Percentiles rank a stretch among this genome's conserved stretches.
phyloP scores from a whole-genome alignment of 2,113 vertebrate species.

The Muntiacus muntjak region DNA sequence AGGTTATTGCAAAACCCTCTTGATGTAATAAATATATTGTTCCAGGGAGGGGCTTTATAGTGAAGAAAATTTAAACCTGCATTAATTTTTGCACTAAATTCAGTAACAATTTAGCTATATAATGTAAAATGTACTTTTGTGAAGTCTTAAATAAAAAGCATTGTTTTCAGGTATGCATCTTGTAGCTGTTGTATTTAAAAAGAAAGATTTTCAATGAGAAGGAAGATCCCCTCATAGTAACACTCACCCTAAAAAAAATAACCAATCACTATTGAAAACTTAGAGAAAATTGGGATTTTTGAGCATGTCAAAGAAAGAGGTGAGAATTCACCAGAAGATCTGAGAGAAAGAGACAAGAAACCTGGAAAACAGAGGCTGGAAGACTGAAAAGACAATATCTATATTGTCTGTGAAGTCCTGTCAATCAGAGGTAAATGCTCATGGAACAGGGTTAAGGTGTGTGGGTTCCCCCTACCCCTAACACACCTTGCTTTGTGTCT shows the following conservation, averaged over 20 bases:
- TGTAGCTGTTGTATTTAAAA: neutral
- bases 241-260: neutral
- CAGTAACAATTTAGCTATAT: neutral
- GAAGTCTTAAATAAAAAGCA: neutral
- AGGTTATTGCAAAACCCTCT: neutral
- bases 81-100: neutral
- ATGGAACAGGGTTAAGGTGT: neutral
- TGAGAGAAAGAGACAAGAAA: neutral
- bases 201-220: neutral
- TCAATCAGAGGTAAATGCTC: neutral
- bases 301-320: neutral
- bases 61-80: neutral
- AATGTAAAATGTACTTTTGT: neutral
- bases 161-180: neutral
- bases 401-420: neutral
- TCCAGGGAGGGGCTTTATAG: neutral
- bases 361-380: neutral
- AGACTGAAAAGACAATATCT: neutral
- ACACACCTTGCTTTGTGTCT: neutral
- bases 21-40: neutral
- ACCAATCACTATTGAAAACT: neutral
- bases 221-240: neutral
- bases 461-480: neutral
- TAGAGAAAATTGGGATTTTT: neutral
- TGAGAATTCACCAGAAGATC: neutral